Conservation (phyloP, 1,140 invertebrate species). For the Lepidotrigona ventralis region DNA sequence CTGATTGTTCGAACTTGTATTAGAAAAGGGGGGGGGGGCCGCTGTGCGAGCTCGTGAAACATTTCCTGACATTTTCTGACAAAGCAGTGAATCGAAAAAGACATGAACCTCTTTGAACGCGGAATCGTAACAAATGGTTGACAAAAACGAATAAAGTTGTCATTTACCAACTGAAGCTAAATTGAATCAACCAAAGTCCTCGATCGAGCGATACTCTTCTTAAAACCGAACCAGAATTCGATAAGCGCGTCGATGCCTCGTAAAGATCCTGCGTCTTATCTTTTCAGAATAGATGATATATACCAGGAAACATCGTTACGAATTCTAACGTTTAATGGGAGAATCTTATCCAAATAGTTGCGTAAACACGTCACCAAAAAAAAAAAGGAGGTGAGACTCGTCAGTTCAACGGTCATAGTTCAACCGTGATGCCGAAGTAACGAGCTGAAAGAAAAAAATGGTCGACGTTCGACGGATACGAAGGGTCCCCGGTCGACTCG, state of each 20-base stretch:
- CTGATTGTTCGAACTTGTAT: no score
- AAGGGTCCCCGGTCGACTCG: not conserved
- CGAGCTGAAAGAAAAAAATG: not conserved
- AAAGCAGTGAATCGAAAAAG: no score
- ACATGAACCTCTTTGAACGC: no score
- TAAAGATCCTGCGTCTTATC: not conserved
- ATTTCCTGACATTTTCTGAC: no score
- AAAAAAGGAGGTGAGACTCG: rapidly evolving
- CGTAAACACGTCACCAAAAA: not conserved
- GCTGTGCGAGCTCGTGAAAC: no score
- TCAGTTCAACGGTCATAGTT: not conserved
- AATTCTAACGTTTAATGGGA: not conserved
- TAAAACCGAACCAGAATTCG: not conserved
- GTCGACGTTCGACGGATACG: not conserved
- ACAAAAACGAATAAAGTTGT: no score
- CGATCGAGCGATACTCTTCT: no score
- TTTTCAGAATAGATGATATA: not conserved
- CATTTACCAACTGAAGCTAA: no score
- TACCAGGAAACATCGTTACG: not conserved
- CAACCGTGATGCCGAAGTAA: not conserved
- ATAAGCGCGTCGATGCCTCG: no score
- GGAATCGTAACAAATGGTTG: no score
- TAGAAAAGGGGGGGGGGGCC: no score
- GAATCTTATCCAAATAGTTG: not conserved
- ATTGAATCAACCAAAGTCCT: no score